Evolutionary conservation across 92 coral and sea anemone species (phyloP).

Genomic region (Umimayanthus kanabou): DNA sequence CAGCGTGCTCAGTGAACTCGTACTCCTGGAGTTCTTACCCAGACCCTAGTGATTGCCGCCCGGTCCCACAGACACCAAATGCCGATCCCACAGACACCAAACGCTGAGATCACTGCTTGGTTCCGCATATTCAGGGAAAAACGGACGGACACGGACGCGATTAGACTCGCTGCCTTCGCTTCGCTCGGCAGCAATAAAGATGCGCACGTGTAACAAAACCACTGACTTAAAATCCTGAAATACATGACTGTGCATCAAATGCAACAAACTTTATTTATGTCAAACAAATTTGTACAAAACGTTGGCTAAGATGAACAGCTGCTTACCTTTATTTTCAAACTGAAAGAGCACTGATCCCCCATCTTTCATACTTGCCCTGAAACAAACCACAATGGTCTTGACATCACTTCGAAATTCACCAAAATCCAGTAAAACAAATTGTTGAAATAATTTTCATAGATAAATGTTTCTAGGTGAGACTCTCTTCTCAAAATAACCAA

Average conservation of each 20-base stretch:
- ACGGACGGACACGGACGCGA: too few species aligned
- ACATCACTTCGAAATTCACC: neutral
- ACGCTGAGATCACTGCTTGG: too few species aligned
- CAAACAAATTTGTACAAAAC: neutral
- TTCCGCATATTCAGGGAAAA: too few species aligned
- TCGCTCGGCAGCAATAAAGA: too few species aligned
- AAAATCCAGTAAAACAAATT: neutral
- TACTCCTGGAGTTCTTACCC: too few species aligned
- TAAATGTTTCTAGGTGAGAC: too few species aligned
- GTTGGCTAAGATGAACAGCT: neutral
- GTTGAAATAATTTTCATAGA: neutral
- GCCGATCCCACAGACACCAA: too few species aligned
- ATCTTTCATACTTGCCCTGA: constrained; percentile 79
- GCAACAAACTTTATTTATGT: neutral
- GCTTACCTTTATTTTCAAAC: constrained; percentile 88
- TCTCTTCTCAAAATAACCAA: neutral
- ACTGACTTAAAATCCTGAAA: neutral
- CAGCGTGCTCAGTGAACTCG: too few species aligned
- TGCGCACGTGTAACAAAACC: neutral
- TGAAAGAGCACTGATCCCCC: constrained; percentile 94
- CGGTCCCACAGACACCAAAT: too few species aligned
- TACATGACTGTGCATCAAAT: neutral
- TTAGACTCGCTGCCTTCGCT: too few species aligned
- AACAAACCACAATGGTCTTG: neutral
- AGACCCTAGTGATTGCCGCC: too few species aligned